Percentiles rank a stretch among this genome's conserved stretches.
These are phyloP conservation scores for Venturia canescens DNA, from an alignment of 1,140 invertebrate genomes.

Conservation along the genomic window DNA sequence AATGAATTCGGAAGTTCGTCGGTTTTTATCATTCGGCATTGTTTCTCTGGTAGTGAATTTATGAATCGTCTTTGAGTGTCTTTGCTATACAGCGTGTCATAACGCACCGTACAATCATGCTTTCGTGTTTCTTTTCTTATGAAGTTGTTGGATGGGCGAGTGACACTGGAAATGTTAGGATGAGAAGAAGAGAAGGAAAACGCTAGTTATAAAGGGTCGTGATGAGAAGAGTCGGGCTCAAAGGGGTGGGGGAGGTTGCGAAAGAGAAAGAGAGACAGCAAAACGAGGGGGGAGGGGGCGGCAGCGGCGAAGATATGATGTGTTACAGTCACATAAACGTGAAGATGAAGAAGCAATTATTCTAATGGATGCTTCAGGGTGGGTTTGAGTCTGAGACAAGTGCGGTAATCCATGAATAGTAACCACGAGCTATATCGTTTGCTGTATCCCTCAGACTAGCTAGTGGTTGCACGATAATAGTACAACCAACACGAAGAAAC, in stretches of 20 bases:
- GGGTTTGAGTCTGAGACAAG: constrained; percentile 72
- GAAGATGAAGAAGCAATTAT: constrained; percentile 77
- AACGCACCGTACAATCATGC: no score
- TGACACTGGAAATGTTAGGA: neutral
- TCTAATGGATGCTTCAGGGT: constrained; percentile 75
- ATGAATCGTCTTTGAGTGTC: no score
- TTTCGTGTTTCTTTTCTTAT: constrained; percentile 9
- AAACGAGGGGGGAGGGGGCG: neutral
- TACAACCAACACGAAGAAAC: constrained; percentile 12
- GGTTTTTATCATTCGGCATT: no score
- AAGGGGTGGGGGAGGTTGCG: neutral
- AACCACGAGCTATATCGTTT: constrained; percentile 54
- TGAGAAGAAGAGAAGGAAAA: constrained; percentile 1
- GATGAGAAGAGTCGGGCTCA: no score
- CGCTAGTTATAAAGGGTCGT: neutral
- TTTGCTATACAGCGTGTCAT: no score
- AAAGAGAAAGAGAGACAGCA: neutral
- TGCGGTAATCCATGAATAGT: constrained; percentile 77
- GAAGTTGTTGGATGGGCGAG: neutral
- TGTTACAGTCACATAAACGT: constrained; percentile 63
- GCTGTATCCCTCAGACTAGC: constrained; percentile 33
- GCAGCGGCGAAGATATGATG: constrained; percentile 52
- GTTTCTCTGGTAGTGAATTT: no score
- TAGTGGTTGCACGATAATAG: neutral
- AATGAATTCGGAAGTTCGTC: no score